Base-by-base conservation (phyloP, 2,888 invertebrate species). In the Scelioninae gen. 1 region DNA sequence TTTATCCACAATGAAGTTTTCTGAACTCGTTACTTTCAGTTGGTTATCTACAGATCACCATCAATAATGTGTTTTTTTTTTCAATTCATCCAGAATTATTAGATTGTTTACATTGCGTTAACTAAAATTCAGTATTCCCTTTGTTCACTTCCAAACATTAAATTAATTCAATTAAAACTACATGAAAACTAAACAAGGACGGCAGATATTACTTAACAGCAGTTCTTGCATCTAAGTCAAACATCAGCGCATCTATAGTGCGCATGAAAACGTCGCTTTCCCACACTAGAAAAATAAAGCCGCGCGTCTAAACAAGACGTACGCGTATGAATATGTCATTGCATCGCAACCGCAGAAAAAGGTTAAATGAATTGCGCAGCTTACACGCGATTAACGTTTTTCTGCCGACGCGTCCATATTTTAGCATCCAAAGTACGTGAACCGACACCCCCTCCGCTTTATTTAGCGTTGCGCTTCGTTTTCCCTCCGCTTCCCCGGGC, bases 371-470 rank as follows among this genome's bases (percentile, higher is more conserved):
- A 77, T 82, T 68, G 82, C 66, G 60, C 60, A 51, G 51, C 76
- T 82, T 77, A 76, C 82, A 82, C 71, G 72, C 71, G 82, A 82
- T 77, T 76, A 81, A 53, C 75, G 55, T 81, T 77, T 77, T 82
- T 76, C 82, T 55, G 40, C 45, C 45, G 51, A 34, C 65, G 55
- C 53, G 45, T 77, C 72, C 77, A 82, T 82, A 82, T 77, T 82
- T 82, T 82, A 82, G 63, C 76, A 60, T 65, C 65, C 56, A 43
- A 81, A 71, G 71, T 71, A 51, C 71, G 76, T 53, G 81, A 76
- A 63, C 72, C 51, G 51, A 49, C 62, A 62, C 49, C 56, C 56
- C 53, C 55, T 62, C 45, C 43, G 16, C 63, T 55, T 62, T 77
- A 53, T 60, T 63, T 63, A 63, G 53, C 56, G 23, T 43, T 47